phyloP scores from a whole-genome alignment of 2,113 vertebrate species.

The Antennarius striatus region DNA sequence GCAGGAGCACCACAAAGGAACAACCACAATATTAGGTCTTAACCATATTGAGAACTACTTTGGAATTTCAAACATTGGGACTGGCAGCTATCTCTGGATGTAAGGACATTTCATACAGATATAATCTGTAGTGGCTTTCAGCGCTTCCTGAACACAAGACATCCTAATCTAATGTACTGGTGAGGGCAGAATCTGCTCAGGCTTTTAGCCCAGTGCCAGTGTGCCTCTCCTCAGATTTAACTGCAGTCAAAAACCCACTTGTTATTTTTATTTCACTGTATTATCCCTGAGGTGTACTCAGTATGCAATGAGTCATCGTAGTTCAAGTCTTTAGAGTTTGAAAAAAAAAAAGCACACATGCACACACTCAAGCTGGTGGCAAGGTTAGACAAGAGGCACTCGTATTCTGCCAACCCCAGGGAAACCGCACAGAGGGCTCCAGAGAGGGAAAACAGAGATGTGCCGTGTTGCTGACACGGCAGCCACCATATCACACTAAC shows the following conservation, averaged over 20 bases:
- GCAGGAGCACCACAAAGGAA: conserved; percentile 49
- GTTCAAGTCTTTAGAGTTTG: conserved; percentile 76
- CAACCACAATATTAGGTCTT: conserved; percentile 57
- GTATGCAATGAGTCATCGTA: conserved; percentile 79
- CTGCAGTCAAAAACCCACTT: conserved; percentile 76
- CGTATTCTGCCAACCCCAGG: conserved; percentile 78
- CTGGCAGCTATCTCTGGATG: conserved; percentile 77
- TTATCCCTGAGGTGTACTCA: conserved; percentile 77
- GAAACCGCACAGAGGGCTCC: conserved; percentile 75
- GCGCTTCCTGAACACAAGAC: conserved; percentile 81
- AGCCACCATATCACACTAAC: conserved; percentile 76
- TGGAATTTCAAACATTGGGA: conserved; percentile 74
- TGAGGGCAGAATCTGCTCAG: conserved; percentile 60
- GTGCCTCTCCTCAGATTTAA: conserved; percentile 57
- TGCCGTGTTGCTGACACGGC: conserved; percentile 80
- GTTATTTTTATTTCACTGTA: conserved; percentile 75
- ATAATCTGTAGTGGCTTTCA: conserved; percentile 82
- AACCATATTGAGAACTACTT: conserved; percentile 80
- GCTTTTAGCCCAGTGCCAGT: conserved; percentile 75
- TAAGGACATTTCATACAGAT: conserved; percentile 71
- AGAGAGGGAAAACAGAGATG: conserved; percentile 68
- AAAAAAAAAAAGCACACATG: conserved; percentile 27
- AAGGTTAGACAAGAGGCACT: conserved; percentile 82
- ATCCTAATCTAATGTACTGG: conserved; percentile 80
- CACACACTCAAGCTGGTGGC: conserved; percentile 77